Conservation (phyloP, 2,888 invertebrate species). For the Thera obeliscata region DNA sequence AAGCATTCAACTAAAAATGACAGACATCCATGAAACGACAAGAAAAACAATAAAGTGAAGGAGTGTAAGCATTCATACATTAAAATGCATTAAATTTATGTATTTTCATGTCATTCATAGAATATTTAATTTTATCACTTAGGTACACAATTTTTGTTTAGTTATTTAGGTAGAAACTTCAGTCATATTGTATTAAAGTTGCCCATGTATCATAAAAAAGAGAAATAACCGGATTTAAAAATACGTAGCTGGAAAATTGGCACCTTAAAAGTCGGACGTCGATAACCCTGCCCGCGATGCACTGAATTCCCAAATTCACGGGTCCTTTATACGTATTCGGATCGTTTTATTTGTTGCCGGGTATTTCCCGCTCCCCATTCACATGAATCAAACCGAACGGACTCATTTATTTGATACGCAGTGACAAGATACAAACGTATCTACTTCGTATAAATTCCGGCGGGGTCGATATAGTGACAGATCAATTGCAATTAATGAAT, state of each 20-base stretch:
- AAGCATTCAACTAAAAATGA: not conserved
- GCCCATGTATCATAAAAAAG: too few species aligned
- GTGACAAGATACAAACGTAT: conserved; percentile 64
- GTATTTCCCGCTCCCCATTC: conserved; percentile 77
- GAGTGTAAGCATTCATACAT: too few species aligned
- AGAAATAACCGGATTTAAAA: conserved; percentile 2
- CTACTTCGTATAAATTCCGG: conserved; percentile 51
- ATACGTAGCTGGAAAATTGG: conserved; percentile 1
- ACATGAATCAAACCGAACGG: conserved; percentile 80
- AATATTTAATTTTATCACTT: too few species aligned
- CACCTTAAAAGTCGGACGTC: conserved; percentile 5
- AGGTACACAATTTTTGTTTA: too few species aligned
- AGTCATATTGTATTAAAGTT: too few species aligned
- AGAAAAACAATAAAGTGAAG: too few species aligned
- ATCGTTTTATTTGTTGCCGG: conserved; percentile 77
- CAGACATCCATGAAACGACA: too few species aligned
- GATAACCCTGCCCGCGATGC: conserved; percentile 43
- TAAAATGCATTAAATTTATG: too few species aligned
- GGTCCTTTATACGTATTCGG: conserved; percentile 54
- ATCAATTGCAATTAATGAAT: conserved; percentile 33
- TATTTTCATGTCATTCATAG: too few species aligned
- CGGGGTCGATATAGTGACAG: conserved; percentile 34
- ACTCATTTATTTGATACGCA: conserved; percentile 80
- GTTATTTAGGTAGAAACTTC: too few species aligned
- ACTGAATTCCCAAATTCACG: conserved; percentile 46